Conservation (phyloP, 2,797 vertebrate species). For the Menidia menidia region DNA sequence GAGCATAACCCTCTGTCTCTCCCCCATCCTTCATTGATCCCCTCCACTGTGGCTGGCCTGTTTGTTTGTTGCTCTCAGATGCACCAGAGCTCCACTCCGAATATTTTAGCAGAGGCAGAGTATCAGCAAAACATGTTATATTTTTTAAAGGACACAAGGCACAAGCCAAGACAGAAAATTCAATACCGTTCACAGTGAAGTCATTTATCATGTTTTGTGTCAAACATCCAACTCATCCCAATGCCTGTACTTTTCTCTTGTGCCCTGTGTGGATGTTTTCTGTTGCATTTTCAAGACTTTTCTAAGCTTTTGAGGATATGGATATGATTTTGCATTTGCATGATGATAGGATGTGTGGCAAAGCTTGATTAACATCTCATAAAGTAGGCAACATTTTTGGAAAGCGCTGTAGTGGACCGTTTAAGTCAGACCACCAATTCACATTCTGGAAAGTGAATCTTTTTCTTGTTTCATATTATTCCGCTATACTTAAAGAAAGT, state of each 20-base stretch:
- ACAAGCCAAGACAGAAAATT: neutral
- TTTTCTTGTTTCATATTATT: neutral
- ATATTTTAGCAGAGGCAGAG: conserved; percentile 10
- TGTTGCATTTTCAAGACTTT: neutral
- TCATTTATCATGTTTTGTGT: conserved; percentile 14
- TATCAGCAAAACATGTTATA: conserved; percentile 25
- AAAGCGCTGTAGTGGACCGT: neutral
- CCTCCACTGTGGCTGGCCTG: conserved; percentile 29
- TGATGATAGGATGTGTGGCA: neutral
- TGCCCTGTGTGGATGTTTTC: neutral
- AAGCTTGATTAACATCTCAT: neutral
- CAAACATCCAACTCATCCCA: conserved; percentile 1
- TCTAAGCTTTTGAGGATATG: neutral
- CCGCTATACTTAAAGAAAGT: neutral
- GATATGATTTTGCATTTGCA: neutral
- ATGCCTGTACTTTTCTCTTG: neutral
- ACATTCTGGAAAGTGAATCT: neutral
- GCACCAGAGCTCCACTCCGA: conserved; percentile 12
- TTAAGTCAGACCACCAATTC: neutral
- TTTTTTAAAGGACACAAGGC: neutral
- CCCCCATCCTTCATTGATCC: conserved; percentile 52
- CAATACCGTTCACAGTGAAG: neutral
- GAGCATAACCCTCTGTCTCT: conserved; percentile 26
- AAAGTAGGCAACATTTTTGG: neutral
- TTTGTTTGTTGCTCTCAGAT: conserved; percentile 21